Evolutionary conservation across 2,113 vertebrate genomes (phyloP), one percentile per base, ranked within the genome.

Genomic region (Gobio gobio): DNA sequence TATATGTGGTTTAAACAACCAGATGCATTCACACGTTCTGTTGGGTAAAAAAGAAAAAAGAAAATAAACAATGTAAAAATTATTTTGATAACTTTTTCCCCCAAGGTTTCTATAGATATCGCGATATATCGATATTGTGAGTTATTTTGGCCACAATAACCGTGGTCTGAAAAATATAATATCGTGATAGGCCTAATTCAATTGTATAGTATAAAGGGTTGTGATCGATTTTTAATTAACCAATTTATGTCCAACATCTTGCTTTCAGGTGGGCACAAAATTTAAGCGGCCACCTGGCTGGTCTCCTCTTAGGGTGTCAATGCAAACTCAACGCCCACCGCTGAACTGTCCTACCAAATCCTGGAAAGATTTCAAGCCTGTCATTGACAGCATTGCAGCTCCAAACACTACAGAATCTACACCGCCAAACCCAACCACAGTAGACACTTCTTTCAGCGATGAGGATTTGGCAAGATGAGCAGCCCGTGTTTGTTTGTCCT

Each of bases 321-420:
- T 33, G 36, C 10, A 1, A 1, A 20, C 0, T 5, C 20, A 56
- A 5, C 10, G 36, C 26, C 43, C 16, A 56, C 87, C 16, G 12
- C 91, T 94, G 26, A 94, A 92, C 87, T 99, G 97, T 89, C 97
- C 97, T 1, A 94, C 96, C 86, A 96, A 93, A 79, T 94, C 95
- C 78, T 98, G 97, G 97, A 97, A 97, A 89, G 59, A 82, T 18
- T 94, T 92, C 83, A 78, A 75, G 20, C 76, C 84, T 0, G 26
- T 20, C 13, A 22, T 24, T 4, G n/a, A n/a, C 0, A 43, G 12
- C 6, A 8, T 22, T 5, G n/a, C 63, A 59, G 33, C 8, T 13
- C 3, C 2, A 1, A 7, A 20, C 33, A 2, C 43, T 2, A 24
- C 85, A 83, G 88, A 58, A 84, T 73, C 45, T 12, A 88, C 64